Conservation (phyloP, 2,888 invertebrate genomes). For the Nomada lathburiana region DNA sequence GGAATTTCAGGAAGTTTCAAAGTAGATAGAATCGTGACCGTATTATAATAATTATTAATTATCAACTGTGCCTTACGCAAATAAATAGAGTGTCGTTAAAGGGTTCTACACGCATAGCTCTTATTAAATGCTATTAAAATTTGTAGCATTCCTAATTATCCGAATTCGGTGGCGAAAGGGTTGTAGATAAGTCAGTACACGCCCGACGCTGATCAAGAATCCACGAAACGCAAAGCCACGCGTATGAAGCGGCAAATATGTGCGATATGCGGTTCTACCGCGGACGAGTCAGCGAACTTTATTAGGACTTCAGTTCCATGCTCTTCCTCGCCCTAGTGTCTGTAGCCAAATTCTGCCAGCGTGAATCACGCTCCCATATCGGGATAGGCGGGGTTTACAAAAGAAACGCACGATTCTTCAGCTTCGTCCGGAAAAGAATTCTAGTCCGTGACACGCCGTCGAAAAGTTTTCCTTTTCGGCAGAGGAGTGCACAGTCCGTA, state of each 20-base stretch:
- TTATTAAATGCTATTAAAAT: no score
- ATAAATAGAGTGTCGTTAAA: no score
- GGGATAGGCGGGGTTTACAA: not conserved
- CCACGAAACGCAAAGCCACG: not conserved
- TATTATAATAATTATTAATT: no score
- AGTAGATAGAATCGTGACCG: no score
- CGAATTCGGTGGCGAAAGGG: no score
- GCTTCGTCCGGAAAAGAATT: not conserved
- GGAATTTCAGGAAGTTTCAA: not conserved
- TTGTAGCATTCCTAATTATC: no score
- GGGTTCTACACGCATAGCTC: no score
- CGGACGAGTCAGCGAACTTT: slow-evolving; percentile 32
- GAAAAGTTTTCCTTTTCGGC: slow-evolving; percentile 34
- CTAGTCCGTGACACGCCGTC: not conserved
- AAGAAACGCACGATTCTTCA: not conserved
- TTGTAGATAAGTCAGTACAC: no score
- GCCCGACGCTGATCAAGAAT: not conserved
- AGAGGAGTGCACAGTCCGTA: not conserved
- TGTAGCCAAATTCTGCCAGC: slow-evolving; percentile 27
- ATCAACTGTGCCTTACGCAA: no score
- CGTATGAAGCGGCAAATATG: not conserved
- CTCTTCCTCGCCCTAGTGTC: not conserved
- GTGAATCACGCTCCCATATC: slow-evolving; percentile 31
- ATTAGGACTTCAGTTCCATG: slow-evolving; percentile 16
- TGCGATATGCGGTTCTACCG: not conserved